These are phyloP conservation scores for Chaetura pelagica DNA, from an alignment of 2,113 vertebrate genomes.

Conservation along the genomic window DNA sequence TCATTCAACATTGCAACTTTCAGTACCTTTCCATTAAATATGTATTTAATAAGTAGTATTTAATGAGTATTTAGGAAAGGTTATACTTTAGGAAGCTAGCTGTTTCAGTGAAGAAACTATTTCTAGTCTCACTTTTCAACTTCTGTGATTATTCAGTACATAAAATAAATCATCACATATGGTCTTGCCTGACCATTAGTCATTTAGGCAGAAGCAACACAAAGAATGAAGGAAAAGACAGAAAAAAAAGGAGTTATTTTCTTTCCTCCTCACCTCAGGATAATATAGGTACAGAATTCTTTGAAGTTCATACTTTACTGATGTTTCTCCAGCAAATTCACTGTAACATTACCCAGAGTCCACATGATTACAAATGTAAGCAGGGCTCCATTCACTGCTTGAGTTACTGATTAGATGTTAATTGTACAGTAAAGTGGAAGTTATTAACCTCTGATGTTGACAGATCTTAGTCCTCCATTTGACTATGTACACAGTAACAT, in stretches of 20 bases:
- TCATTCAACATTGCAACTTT: neutral
- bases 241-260: neutral
- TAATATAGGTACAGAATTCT: neutral
- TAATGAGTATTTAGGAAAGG: neutral
- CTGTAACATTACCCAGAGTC: neutral
- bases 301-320: neutral
- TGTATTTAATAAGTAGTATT: no score
- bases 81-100: neutral
- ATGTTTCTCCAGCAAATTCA: neutral
- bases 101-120: neutral
- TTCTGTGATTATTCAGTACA: neutral
- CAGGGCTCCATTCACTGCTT: neutral
- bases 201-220: neutral
- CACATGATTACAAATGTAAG: neutral
- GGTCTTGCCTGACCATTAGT: neutral
- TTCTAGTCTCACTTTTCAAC: neutral
- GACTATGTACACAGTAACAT: slow-evolving; percentile 16
- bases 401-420: neutral
- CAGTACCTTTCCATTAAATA: neutral
- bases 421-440: slow-evolving; percentile 13
- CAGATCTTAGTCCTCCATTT: neutral
- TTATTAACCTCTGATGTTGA: neutral
- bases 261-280: neutral
- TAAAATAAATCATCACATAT: neutral
- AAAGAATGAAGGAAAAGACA: neutral